Evolutionary conservation across 1,140 invertebrate species (phyloP).

Genomic region (Temnothorax curvispinosus): DNA sequence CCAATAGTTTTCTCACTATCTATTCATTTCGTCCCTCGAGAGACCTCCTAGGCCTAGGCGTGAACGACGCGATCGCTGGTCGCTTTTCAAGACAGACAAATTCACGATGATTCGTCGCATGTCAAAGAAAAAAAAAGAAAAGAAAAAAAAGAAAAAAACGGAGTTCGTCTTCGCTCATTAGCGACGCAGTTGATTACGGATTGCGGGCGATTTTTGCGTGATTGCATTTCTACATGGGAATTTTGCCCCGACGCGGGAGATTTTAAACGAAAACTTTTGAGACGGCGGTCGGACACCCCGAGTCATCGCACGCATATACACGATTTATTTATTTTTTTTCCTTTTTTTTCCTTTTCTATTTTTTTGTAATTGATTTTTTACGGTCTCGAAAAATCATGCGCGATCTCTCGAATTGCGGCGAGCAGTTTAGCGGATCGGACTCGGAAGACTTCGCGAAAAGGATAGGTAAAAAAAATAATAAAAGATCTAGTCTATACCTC

Average conservation of each 20-base stretch:
- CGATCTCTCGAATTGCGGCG: neutral
- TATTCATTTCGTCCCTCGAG: neutral
- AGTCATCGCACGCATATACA: conserved; percentile 14
- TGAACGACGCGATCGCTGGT: neutral
- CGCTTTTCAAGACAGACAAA: neutral
- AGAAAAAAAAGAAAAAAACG: neutral
- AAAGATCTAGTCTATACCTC: conserved; percentile 19
- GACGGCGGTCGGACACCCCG: neutral
- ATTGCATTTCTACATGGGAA: conserved; percentile 25
- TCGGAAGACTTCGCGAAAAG: conserved; percentile 34
- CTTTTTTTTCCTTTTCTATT: conserved; percentile 1
- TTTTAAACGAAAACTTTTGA: conserved; percentile 31
- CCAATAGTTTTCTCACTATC: neutral
- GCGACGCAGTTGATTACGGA: neutral
- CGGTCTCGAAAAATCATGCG: conserved; percentile 47
- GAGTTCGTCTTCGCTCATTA: neutral
- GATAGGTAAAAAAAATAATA: conserved; percentile 53
- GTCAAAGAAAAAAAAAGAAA: conserved; percentile 1
- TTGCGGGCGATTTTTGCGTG: conserved; percentile 27
- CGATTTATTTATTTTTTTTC: conserved; percentile 45
- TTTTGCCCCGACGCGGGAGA: conserved; percentile 27
- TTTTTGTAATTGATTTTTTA: conserved; percentile 17
- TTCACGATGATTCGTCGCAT: neutral
- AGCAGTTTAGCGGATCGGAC: neutral
- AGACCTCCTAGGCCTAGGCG: neutral